Conservation (phyloP, 1,140 invertebrate genomes). For the Lysiphlebus fabarum region DNA sequence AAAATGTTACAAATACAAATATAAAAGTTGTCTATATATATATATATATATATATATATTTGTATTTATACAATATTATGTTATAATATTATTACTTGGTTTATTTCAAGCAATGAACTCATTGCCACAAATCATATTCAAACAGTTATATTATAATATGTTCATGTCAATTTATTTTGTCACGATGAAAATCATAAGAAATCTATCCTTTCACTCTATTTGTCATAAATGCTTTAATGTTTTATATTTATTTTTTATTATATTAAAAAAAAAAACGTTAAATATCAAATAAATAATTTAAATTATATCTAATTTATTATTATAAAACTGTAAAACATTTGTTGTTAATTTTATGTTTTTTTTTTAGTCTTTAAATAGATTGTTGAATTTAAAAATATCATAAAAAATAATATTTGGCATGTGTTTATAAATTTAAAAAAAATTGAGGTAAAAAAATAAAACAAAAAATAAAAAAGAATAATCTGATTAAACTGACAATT, state of each 20-base stretch:
- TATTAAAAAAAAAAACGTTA: not conserved
- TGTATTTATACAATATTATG: constrained; percentile 24
- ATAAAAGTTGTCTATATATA: too few relatives aligned
- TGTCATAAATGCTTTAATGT: constrained; percentile 2
- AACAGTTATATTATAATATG: constrained; percentile 17
- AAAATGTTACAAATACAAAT: constrained; percentile 13
- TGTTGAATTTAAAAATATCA: too few relatives aligned
- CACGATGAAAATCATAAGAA: constrained; percentile 7
- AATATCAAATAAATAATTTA: not conserved
- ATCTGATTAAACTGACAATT: constrained; percentile 4
- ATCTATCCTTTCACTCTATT: constrained; percentile 11
- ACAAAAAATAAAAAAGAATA: not conserved
- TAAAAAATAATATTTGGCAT: too few relatives aligned
- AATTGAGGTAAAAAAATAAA: too few relatives aligned
- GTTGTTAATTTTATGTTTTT: too few relatives aligned
- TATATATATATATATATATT: too few relatives aligned
- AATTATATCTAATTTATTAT: not conserved
- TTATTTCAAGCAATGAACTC: constrained; percentile 55
- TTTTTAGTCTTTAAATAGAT: too few relatives aligned
- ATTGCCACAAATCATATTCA: constrained; percentile 35
- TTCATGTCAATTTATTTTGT: constrained; percentile 22
- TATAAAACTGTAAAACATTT: too few relatives aligned
- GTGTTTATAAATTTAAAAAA: too few relatives aligned
- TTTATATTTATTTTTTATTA: not conserved
- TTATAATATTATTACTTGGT: constrained; percentile 52